phyloP scores from a whole-genome alignment of 1,140 invertebrate genomes.

The Plutomurus gul region DNA sequence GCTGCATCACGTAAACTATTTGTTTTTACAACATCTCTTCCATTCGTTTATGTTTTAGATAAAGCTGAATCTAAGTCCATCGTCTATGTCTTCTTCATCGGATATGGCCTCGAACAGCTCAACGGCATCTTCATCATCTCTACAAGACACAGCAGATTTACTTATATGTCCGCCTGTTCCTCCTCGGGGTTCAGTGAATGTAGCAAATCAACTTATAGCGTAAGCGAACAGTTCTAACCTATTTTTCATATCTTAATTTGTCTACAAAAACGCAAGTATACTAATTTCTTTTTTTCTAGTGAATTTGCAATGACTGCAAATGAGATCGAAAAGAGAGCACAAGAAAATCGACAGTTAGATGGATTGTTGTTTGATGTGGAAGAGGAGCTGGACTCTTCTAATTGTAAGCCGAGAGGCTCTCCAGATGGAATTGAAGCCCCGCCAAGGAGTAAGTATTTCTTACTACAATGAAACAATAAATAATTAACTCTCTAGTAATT shows the following conservation, averaged over 20 bases:
- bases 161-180: constrained; percentile 63
- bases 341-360: constrained; percentile 73
- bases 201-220: constrained; percentile 56
- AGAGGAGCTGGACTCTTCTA: constrained; percentile 69
- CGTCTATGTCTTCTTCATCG: constrained; percentile 18
- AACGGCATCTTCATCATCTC: constrained; percentile 37
- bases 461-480: neutral
- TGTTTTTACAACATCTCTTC: too few species aligned
- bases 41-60: too few species aligned
- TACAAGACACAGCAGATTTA: constrained; percentile 33
- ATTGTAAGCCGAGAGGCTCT: constrained; percentile 56
- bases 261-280: constrained; percentile 56
- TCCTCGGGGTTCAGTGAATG: constrained; percentile 62
- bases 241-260: constrained; percentile 45
- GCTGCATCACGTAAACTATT: too few species aligned
- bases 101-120: constrained; percentile 60
- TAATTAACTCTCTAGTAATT: neutral
- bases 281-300: constrained; percentile 33
- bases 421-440: constrained; percentile 57
- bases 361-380: constrained; percentile 81
- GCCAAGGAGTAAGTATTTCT: constrained; percentile 54
- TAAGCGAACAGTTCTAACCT: constrained; percentile 24
- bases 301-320: constrained; percentile 52
- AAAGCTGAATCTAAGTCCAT: neutral
- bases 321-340: constrained; percentile 58